Base-by-base conservation (phyloP, 2,113 vertebrate genomes). In the Sander vitreus region DNA sequence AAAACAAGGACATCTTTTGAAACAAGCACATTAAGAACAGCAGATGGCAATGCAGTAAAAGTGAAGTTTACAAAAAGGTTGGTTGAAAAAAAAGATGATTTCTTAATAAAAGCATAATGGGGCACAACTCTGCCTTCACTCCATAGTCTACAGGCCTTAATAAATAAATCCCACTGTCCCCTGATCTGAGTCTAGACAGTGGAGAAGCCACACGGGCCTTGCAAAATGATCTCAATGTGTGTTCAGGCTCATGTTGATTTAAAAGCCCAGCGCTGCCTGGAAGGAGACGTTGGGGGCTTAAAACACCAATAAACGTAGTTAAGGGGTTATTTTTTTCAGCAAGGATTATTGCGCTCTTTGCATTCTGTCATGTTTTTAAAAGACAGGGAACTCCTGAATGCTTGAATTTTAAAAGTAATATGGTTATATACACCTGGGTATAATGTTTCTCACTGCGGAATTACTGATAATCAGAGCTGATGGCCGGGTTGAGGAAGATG, bases 241-340 rank as follows among this genome's bases (percentile, higher is more conserved):
- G 60, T 54, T 79, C 72, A 51, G 47, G 55, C 58, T 75, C 76
- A 80, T 76, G 64, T 60, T 73, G 77, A 81, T 78, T 81, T 65
- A 64, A 81, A 86, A 69, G 25, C 60, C 33, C 6, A n/a, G 70
- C 27, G 2, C 27, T 27, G 2, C 27, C 27, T 27, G 27, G 27
- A 27, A 27, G 27, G 27, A 27, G 27, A 27, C 27, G 27, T 27
- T 27, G 27, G 27, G 27, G 27, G 27, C 27, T 27, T 27, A 27
- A 27, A 27, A 27, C 27, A 27, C 27, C 2, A 2, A 27, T 27
- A 27, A 27, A 27, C 2, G 27, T 16, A 47, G 15, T 16, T 16
- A 7, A 9, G 11, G 45, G 14, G 19, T 54, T 53, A 25, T 9
- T 53, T 53, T 53, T 39, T 39, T 11, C 18, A 36, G 45, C 21